Percentiles rank a stretch among this genome's conserved stretches.
Conservation (phyloP, 1,140 invertebrate species). For the Cydia pomonella region DNA sequence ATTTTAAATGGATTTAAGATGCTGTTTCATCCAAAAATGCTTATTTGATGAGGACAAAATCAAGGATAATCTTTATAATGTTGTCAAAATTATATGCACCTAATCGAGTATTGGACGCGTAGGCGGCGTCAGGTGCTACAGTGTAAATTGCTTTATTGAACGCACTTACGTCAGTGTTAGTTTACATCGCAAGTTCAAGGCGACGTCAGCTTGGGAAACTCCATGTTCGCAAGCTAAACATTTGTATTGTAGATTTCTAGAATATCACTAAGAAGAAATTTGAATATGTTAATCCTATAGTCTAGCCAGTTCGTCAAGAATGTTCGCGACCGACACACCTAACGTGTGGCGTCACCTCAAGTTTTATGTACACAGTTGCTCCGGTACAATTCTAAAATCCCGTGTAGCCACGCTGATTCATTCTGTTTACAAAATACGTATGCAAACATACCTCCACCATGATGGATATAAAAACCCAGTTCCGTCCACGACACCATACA, state of each 20-base stretch:
- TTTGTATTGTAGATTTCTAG: constrained; percentile 21
- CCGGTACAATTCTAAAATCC: constrained; percentile 52
- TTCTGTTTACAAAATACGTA: constrained; percentile 42
- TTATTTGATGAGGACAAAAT: constrained; percentile 20
- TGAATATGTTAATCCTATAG: constrained; percentile 17
- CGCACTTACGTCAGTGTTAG: constrained; percentile 65
- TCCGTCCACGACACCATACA: constrained; percentile 17
- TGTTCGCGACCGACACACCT: constrained; percentile 5
- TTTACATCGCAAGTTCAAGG: constrained; percentile 66
- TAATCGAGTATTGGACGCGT: constrained; percentile 36
- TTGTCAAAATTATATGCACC: constrained; percentile 24
- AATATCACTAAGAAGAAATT: constrained; percentile 2
- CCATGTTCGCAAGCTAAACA: constrained; percentile 39
- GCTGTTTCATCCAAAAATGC: background rate
- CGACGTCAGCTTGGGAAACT: constrained; percentile 46
- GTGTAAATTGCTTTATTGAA: constrained; percentile 66
- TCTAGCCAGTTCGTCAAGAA: constrained; percentile 20
- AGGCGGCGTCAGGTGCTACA: constrained; percentile 50
- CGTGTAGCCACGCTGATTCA: constrained; percentile 50
- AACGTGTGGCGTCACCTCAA: constrained; percentile 34
- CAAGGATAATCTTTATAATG: constrained; percentile 14
- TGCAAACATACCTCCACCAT: constrained; percentile 38
- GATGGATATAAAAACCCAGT: constrained; percentile 38
- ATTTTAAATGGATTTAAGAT: background rate
- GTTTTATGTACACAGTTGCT: constrained; percentile 57